Evolutionary conservation across 2,797 vertebrate species (phyloP), one percentile per base, ranked within the genome.

Genomic region (Potorous gilbertii): DNA sequence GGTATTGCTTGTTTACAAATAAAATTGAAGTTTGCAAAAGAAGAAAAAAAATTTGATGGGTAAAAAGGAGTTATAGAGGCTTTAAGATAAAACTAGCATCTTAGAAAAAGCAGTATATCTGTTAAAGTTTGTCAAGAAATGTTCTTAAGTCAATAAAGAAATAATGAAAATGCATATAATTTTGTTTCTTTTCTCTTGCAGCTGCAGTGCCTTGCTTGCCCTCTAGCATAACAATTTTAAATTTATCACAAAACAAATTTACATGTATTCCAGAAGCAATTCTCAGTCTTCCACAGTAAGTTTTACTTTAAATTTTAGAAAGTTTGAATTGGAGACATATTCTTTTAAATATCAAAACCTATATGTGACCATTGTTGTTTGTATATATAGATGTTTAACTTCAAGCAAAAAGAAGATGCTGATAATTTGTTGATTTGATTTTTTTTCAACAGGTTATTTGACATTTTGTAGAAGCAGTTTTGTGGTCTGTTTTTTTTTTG

Each of bases 221-320:
- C 10, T 97, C 98, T 55, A 99, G 99, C 97, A 96, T 99, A 98
- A 99, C 99, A 54, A 99, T 98, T 5, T 57, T 99, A 96, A 99
- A 99, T 98, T 98, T 99, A 92, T 99, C 99, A 90, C 99, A 99
- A 94, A 99, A 99, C 98, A 96, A 50, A 96, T 99, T 99, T 98
- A 98, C 90, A 52, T 94, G 74, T 91, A 95, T 99, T 97, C 99
- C 99, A 6, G 98, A 99, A 96, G 98, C 98, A 29, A 97, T 99
- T 95, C 98, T 99, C 52, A 97, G 98, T 54, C 99, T 99, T 59
- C 99, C 99, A 93, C 99, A 99, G 99, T 99, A 99, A 99, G 99
- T 99, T 96, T 28, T 74, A 92, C 46, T 94, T 97, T 96, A 92
- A n/a, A 89, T 92, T 94, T 96, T 93, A 90, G 93, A 95, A 10